Percentiles rank a stretch among this genome's conserved stretches.
Evolutionary conservation across 2,888 invertebrate species (phyloP).

Genomic region (Nomada lathburiana): DNA sequence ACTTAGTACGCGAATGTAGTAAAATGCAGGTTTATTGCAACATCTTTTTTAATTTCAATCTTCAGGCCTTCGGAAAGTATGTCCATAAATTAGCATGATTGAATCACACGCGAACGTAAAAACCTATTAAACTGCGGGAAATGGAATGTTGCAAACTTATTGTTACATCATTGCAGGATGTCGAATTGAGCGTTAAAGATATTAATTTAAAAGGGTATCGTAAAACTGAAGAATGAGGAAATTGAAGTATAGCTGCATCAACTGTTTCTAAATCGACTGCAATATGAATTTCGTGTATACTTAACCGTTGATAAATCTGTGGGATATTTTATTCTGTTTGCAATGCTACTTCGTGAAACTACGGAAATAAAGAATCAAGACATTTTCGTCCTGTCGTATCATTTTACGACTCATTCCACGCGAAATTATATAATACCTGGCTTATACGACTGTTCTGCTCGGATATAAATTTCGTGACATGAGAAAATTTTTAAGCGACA

Average conservation of each 20-base stretch:
- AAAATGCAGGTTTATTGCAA: background rate
- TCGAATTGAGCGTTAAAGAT: no score
- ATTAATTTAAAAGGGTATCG: no score
- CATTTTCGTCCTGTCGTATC: background rate
- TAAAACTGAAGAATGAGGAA: no score
- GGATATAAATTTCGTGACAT: background rate
- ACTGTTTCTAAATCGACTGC: background rate
- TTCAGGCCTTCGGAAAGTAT: no score
- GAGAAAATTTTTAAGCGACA: background rate
- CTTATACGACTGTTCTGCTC: no score
- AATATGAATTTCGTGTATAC: background rate
- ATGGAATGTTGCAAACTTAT: background rate
- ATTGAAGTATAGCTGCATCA: background rate
- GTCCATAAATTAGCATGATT: no score
- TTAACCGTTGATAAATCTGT: background rate
- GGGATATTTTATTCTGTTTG: background rate
- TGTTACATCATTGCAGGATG: background rate
- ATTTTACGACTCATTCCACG: slow-evolving; percentile 1
- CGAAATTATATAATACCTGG: background rate
- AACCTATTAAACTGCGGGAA: no score
- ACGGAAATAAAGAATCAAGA: background rate
- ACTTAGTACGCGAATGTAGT: background rate
- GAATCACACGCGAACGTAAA: no score
- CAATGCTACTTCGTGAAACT: slow-evolving; percentile 1
- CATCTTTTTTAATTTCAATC: background rate